These are phyloP conservation scores for Oxycera nigricornis DNA, from an alignment of 2,888 invertebrate genomes.

Conservation along the genomic window DNA sequence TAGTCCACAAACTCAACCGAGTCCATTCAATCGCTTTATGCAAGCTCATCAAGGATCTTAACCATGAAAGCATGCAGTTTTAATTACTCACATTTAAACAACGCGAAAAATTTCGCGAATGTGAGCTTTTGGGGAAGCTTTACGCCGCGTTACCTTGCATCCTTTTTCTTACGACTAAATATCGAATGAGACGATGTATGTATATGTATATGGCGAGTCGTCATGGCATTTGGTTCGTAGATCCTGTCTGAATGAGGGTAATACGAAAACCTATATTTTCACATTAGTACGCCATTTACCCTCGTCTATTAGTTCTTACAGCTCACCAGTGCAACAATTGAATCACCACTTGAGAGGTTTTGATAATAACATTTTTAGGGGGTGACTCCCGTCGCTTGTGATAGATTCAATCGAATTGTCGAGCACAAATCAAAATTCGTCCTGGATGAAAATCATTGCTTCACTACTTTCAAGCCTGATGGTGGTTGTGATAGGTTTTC, in stretches of 20 bases:
- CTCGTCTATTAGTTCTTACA: slow-evolving; percentile 24
- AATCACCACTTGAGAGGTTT: neutral
- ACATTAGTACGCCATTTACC: neutral
- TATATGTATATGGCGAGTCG: neutral
- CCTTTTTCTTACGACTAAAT: neutral
- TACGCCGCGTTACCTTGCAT: neutral
- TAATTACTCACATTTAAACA: neutral
- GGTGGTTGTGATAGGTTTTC: neutral
- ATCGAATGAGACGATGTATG: neutral
- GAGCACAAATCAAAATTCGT: neutral
- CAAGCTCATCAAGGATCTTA: slow-evolving; percentile 1
- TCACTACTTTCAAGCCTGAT: neutral
- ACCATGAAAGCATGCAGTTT: neutral
- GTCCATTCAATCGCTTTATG: neutral
- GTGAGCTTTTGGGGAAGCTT: neutral
- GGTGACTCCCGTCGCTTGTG: neutral
- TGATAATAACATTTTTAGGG: slow-evolving; percentile 1
- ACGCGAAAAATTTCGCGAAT: slow-evolving; percentile 13
- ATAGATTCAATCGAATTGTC: neutral
- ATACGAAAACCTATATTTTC: neutral
- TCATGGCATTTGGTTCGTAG: neutral
- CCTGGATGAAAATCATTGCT: neutral
- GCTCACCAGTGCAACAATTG: neutral
- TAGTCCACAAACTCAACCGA: neutral
- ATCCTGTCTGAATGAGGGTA: neutral